Percentiles rank a stretch among this genome's conserved stretches.
Evolutionary conservation across 2,888 invertebrate species (phyloP).

Genomic region (Conomelus anceps): DNA sequence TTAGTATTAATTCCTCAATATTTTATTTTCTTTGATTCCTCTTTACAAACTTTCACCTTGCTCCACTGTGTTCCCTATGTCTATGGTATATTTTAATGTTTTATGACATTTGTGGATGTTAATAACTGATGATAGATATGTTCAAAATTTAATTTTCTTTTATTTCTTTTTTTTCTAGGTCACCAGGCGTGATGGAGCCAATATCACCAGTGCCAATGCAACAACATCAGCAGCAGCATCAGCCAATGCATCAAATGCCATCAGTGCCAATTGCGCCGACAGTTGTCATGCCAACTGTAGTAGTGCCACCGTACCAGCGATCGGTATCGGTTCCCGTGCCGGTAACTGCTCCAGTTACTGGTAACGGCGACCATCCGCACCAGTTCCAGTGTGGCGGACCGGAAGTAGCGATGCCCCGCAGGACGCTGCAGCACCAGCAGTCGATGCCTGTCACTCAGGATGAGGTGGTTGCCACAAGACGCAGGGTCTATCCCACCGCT

Average conservation of each 20-base stretch:
- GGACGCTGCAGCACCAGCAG: constrained; percentile 39
- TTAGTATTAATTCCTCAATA: no score
- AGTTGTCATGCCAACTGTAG: background rate
- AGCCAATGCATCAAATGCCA: constrained; percentile 27
- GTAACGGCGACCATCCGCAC: constrained; percentile 41
- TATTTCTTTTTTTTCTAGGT: background rate
- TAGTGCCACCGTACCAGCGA: constrained; percentile 34
- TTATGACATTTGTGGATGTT: no score
- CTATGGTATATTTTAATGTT: no score
- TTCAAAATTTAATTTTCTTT: no score
- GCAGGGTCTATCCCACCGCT: background rate
- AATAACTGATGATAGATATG: no score
- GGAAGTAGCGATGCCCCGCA: constrained; percentile 40
- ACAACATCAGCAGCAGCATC: constrained; percentile 42
- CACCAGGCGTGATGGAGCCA: constrained; percentile 24
- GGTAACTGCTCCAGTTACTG: constrained; percentile 25
- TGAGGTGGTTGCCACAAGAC: constrained; percentile 30
- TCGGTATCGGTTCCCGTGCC: constrained; percentile 32
- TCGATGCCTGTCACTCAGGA: constrained; percentile 37
- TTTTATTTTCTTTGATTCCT: no score
- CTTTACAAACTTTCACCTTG: no score
- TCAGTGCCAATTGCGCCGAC: background rate
- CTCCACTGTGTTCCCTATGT: no score
- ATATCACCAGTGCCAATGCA: constrained; percentile 32
- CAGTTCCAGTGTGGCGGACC: constrained; percentile 34